Evolutionary conservation across 2,888 invertebrate genomes (phyloP).

Genomic region (Trachelus iudaicus): DNA sequence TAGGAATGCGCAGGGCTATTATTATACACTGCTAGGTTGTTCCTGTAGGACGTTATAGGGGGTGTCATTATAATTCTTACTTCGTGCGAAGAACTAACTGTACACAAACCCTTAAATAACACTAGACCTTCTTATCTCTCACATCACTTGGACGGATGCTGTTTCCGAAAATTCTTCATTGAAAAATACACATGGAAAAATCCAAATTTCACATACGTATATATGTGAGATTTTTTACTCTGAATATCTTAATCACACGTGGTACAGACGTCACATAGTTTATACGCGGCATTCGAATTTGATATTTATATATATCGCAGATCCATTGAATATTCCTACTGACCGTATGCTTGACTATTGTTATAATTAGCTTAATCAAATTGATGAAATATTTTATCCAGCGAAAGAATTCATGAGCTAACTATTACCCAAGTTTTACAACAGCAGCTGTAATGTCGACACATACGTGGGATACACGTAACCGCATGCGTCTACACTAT

Average conservation of each 20-base stretch:
- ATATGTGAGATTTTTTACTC: neutral
- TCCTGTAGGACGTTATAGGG: slow-evolving; percentile 9
- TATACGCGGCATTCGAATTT: neutral
- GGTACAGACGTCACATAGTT: neutral
- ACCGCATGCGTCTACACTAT: neutral
- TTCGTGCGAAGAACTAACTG: slow-evolving; percentile 51
- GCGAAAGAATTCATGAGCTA: neutral
- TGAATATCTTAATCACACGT: neutral
- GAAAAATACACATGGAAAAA: neutral
- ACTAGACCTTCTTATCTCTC: slow-evolving; percentile 15
- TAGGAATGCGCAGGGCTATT: slow-evolving; percentile 24
- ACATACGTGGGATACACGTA: neutral
- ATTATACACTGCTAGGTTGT: neutral
- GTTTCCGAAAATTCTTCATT: neutral
- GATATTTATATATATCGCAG: neutral
- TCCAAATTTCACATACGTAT: neutral
- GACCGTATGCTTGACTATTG: neutral
- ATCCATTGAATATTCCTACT: neutral
- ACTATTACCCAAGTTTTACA: neutral
- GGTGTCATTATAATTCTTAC: slow-evolving; percentile 55
- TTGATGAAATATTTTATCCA: neutral
- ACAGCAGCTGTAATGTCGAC: neutral
- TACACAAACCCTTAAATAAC: slow-evolving; percentile 48
- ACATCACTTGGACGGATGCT: slow-evolving; percentile 2
- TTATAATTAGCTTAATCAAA: neutral